Percentiles rank a stretch among this genome's conserved stretches.
phyloP scores from a whole-genome alignment of 2,888 invertebrate genomes.

The Heliconius hortense region DNA sequence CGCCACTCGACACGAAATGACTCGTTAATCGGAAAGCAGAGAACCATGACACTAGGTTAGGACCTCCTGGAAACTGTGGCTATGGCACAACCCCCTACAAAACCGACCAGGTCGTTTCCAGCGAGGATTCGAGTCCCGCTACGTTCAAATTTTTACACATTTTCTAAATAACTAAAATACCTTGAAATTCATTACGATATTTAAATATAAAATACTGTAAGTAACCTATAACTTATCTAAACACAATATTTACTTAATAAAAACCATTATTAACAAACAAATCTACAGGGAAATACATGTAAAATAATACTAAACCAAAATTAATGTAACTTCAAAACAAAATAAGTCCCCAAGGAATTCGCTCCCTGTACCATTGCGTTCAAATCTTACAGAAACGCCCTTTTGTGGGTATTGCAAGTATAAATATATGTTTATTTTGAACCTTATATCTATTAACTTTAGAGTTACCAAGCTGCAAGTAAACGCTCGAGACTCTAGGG shows the following conservation, averaged over 20 bases:
- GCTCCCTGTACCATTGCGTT: constrained; percentile 20
- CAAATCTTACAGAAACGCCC: constrained; percentile 11
- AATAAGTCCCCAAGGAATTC: constrained; percentile 31
- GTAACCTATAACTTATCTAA: neutral
- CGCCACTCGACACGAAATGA: no score
- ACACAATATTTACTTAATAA: constrained; percentile 4
- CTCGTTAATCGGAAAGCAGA: no score
- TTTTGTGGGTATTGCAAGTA: neutral
- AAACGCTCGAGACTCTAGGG: constrained; percentile 28
- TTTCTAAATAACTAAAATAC: no score
- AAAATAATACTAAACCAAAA: constrained; percentile 35
- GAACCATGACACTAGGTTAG: no score
- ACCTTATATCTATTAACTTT: neutral
- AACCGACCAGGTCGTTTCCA: no score
- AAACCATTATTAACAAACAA: neutral
- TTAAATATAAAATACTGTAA: neutral
- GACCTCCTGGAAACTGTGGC: no score
- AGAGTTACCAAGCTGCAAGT: neutral
- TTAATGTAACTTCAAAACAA: constrained; percentile 37
- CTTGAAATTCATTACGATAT: neutral
- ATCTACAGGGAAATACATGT: constrained; percentile 29
- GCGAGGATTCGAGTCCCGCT: no score
- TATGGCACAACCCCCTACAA: no score
- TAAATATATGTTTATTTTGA: neutral
- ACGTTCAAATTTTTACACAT: no score